Evolutionary conservation across 2,113 vertebrate genomes (phyloP), one percentile per base, ranked within the genome.

Genomic region (Oncorhynchus tshawytscha): DNA sequence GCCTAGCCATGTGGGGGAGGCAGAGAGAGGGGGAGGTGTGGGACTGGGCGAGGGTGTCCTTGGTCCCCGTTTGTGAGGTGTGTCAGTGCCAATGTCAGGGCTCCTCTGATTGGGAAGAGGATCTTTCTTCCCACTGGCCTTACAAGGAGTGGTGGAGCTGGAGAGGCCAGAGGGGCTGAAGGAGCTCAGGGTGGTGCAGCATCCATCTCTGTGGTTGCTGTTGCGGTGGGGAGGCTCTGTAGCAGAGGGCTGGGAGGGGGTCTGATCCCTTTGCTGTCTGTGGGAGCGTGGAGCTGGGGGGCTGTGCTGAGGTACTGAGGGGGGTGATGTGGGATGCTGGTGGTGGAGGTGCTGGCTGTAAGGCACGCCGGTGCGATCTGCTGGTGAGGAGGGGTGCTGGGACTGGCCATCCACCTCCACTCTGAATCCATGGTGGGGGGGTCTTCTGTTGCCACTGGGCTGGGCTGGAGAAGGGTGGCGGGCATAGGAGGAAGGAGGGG

Each of bases 301-400:
- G 80, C 86, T 89, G 86, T 90, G 89, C 84, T 92, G 91, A 78
- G 66, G 84, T 57, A 75, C 79, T 82, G 81, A 77, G 75, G 76
- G 83, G 66, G 88, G 91, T 85, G 84, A 89, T 88, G 83, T 88
- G 90, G 92, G 89, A 84, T 85, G 82, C 68, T 71, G 76, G 77
- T 73, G 80, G 6, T 75, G 87, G 62, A 54, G 77, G 91, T 93
- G 93, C 91, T 89, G 91, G 87, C 90, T 92, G 82, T 96, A 96
- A 96, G 96, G 95, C 96, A 96, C 95, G 88, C 94, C 93, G 92
- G 94, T 92, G 90, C 93, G 92, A 92, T 95, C 93, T 95, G 95
- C 95, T 96, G 96, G 96, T 96, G 94, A 93, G 88, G 92, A 92
- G 78, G 84, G 64, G 73, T 72, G 74, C 39, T 78, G 89, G 85